phyloP scores from a whole-genome alignment of 2,113 vertebrate genomes.

The Mormoops blainvillei region DNA sequence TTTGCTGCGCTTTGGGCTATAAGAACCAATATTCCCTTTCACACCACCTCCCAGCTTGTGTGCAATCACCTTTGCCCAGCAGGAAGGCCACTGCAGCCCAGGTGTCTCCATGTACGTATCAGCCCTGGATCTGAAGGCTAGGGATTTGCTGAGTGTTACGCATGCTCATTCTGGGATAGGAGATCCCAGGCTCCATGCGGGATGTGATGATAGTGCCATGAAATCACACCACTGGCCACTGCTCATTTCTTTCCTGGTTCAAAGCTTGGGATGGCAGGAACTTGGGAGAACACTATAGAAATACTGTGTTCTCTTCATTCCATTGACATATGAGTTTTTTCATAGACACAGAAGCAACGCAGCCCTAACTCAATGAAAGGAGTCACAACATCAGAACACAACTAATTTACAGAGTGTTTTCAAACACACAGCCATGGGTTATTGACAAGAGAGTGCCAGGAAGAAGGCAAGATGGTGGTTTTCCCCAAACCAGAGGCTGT shows the following conservation, averaged over 20 bases:
- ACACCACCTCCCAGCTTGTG: neutral
- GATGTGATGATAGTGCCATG: neutral
- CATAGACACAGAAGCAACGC: neutral
- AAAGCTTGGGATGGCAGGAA: neutral
- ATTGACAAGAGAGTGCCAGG: neutral
- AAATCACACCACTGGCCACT: neutral
- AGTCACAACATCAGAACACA: neutral
- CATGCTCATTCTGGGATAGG: neutral
- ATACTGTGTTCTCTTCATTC: neutral
- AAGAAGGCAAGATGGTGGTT: neutral
- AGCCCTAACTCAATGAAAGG: neutral
- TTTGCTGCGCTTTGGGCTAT: too few species aligned
- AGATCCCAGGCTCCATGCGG: neutral
- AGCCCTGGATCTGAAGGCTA: neutral
- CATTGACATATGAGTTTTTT: too few species aligned
- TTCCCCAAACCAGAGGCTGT: neutral
- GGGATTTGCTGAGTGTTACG: rapidly evolving
- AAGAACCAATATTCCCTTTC: neutral
- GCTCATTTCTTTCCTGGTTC: neutral
- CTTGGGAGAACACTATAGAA: rapidly evolving
- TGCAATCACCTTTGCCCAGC: neutral
- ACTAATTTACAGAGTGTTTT: rapidly evolving
- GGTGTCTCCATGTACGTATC: rapidly evolving
- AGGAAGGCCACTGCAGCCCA: neutral
- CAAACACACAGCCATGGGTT: neutral